Evolutionary conservation across 2,113 vertebrate species (phyloP), one percentile per base, ranked within the genome.

Genomic region (Promerops cafer): DNA sequence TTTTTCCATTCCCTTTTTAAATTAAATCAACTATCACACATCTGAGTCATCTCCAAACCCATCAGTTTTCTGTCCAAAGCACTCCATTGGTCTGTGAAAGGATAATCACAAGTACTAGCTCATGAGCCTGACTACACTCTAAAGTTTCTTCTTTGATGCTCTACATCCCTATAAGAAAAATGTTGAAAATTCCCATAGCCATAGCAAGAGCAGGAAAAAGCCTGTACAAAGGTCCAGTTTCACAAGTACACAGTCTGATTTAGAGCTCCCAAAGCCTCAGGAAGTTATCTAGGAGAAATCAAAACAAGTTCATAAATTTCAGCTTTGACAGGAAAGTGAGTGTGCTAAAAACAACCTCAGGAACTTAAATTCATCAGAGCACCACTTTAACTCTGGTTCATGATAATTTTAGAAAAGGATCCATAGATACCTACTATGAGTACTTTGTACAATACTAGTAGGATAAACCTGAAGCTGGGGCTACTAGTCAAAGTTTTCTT

Each of bases 1-100:
- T 93, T 93, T 95, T 94, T 95, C 96, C 92, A 93, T 89, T 95
- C 87, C 63, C 33, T 87, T 87, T 85, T 85, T 11, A 87, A 94
- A 89, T 89, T 88, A 94, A 83, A 90, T 83, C 88, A 95, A 70
- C 66, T 74, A 52, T 78, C 85, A 70, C 79, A 87, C 31, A 80
- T 85, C 93, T 96, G 90, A 96, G 71, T 90, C 93, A 91, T 83
- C 68, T 75, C 26, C 49, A 70, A 86, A 83, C 20, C 39, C 60
- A 88, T 83, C 74, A 45, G 72, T 81, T 93, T 92, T 90, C 79
- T 90, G 59, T 83, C 83, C 79, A 86, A 76, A 92, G 82, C 59
- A 65, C 60, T 86, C 75, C 56, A 89, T 83, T 28, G 39, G 64
- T 64, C 85, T 77, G n/a, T 7, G 2, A 86, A 86, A 83, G 47